A percentile compares a stretch with the other conserved stretches of the same genome.
Conservation (phyloP, 2,113 vertebrate species). For the Callipepla squamata region DNA sequence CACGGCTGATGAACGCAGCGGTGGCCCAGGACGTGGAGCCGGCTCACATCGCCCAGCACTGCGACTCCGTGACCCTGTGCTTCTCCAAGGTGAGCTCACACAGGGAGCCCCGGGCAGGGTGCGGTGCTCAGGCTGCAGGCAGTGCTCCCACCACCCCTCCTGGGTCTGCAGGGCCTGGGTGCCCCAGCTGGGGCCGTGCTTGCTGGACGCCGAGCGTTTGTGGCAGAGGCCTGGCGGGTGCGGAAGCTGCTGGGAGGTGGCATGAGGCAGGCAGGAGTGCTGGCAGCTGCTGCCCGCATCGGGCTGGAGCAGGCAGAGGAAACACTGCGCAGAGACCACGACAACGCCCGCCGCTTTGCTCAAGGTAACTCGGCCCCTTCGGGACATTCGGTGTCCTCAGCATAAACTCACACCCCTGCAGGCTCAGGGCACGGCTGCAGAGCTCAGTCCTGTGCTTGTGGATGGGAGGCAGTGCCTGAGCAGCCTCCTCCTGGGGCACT, state of each 20-base stretch:
- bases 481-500: accelerated
- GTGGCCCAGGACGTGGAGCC: constrained; percentile 78
- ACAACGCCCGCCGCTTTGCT: constrained; percentile 80
- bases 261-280: constrained; percentile 82
- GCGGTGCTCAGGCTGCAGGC: background rate
- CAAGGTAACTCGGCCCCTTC: constrained; percentile 69
- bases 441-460: background rate
- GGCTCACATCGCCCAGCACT: constrained; percentile 79
- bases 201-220: constrained; percentile 78
- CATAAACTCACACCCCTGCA: background rate
- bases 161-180: constrained; percentile 79
- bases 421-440: background rate
- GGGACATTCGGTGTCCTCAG: background rate
- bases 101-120: accelerated
- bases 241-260: constrained; percentile 86
- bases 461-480: background rate
- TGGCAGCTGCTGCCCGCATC: constrained; percentile 83
- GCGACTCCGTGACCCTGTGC: constrained; percentile 86
- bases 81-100: constrained; percentile 83
- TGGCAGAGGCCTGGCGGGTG: constrained; percentile 72
- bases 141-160: background rate
- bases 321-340: constrained; percentile 80
- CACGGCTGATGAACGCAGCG: constrained; percentile 83
- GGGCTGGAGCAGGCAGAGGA: constrained; percentile 73
- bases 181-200: constrained; percentile 81